Evolutionary conservation across 2,113 vertebrate genomes (phyloP), one percentile per base, ranked within the genome.

Genomic region (Sphaerodactylus townsendi): DNA sequence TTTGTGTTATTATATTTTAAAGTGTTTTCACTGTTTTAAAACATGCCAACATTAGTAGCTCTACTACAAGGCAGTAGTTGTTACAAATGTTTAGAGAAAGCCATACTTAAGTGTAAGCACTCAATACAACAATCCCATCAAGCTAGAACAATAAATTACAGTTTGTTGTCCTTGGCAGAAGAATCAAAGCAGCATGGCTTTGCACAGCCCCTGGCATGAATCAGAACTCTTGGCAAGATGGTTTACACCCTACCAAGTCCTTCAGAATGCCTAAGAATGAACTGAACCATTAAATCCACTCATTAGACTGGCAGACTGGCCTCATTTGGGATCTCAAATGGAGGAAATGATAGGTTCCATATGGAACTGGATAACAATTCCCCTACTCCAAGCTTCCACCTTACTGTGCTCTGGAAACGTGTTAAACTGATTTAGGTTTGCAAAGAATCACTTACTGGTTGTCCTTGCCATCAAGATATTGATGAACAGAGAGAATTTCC

Each of bases 61-160:
- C 30, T 30, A 11, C 65, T 56, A 56, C 11, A 30, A 68, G 44
- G 11, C 37, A 48, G 13, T 17, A 74, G 7, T 81, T 14, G 39
- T 35, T 84, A 82, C 68, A 85, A 65, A 89, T 77, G 68, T 37
- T 86, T 48, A 78, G 48, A n/a, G 81, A 90, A 86, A 91, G 62
- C 39, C 79, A 59, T 2, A 81, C 71, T 85, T 82, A 48, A 1
- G 37, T 85, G 82, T 53, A 30, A 70, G 17, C 77, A 35, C 62
- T 86, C 50, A 79, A 87, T 91, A 72, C 75, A 8, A 82, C 85
- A 83, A 90, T 90, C 87, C 83, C 90, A 85, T 86, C 79, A 90
- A 92, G 90, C 83, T 46, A 90, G 82, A 92, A 91, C 87, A 75
- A 83, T 75, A 89, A 87, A 88, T 92, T 90, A 79, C 77, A 78